These are phyloP conservation scores for Chaetorhynchus papuensis DNA, from an alignment of 2,113 vertebrate species.

Conservation along the genomic window DNA sequence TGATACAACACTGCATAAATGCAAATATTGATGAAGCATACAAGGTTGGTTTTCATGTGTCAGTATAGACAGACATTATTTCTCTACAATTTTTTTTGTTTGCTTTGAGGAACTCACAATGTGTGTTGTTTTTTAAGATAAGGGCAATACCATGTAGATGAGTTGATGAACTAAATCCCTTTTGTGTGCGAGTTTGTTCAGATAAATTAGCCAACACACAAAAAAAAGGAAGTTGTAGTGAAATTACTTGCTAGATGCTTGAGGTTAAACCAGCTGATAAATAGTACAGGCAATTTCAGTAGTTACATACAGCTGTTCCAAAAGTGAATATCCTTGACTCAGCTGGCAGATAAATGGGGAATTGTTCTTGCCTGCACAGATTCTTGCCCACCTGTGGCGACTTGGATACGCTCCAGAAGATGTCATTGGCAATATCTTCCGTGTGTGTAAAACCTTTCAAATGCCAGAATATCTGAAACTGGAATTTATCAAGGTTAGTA, in stretches of 20 bases:
- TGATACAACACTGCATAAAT: conserved; percentile 89
- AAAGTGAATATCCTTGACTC: neutral
- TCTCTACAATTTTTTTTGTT: neutral
- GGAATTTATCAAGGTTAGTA: conserved; percentile 93
- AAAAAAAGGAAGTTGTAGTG: neutral
- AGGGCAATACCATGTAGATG: neutral
- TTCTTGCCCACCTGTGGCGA: conserved; percentile 93
- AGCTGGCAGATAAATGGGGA: neutral
- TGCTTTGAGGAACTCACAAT: neutral
- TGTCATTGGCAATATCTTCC: conserved; percentile 94
- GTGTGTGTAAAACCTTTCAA: conserved; percentile 93
- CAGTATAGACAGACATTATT: neutral
- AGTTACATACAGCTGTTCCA: neutral
- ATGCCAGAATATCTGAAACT: conserved; percentile 97
- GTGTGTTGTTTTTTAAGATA: neutral
- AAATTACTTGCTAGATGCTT: neutral
- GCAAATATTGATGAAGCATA: conserved; percentile 90
- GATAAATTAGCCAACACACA: neutral
- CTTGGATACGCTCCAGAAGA: conserved; percentile 95
- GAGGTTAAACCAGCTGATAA: neutral
- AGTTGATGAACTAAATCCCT: neutral
- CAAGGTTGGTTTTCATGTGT: conserved; percentile 73
- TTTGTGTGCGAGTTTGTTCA: neutral
- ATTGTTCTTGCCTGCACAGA: conserved; percentile 57
- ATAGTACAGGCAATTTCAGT: neutral